phyloP scores from a whole-genome alignment of 2,797 vertebrate species.

The Sebastes matsubarae region DNA sequence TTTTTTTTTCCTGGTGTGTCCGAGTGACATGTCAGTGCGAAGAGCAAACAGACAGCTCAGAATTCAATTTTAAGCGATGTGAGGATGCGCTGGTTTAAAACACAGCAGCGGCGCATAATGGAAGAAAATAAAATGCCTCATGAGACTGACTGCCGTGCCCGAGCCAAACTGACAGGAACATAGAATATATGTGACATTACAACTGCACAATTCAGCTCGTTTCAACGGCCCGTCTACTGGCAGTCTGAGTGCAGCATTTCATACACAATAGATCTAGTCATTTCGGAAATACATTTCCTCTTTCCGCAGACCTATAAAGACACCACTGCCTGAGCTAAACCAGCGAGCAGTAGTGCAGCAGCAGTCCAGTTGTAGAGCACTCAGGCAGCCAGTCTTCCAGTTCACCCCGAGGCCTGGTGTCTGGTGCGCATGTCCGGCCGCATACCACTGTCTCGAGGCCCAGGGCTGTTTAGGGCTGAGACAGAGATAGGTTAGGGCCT shows the following conservation, averaged over 20 bases:
- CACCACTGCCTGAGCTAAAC: conserved; percentile 19
- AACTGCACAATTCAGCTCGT: conserved; percentile 27
- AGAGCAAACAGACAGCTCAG: conserved; percentile 15
- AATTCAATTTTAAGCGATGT: conserved; percentile 30
- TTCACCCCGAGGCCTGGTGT: conserved; percentile 57
- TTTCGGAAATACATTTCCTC: conserved; percentile 46
- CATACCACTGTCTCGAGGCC: conserved; percentile 61
- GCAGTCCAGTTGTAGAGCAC: conserved; percentile 40
- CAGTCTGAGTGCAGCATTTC: conserved; percentile 35
- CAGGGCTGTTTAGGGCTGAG: conserved; percentile 32
- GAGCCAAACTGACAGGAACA: conserved; percentile 38
- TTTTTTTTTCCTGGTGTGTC: not conserved
- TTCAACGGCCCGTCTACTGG: conserved; percentile 15
- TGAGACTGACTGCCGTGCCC: conserved; percentile 20
- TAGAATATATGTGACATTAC: conserved; percentile 29
- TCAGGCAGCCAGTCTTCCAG: conserved; percentile 49
- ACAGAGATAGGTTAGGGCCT: conserved; percentile 61
- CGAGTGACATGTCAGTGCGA: not conserved
- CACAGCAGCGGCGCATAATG: conserved; percentile 18
- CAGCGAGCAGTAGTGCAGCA: conserved; percentile 5
- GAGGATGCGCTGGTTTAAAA: conserved; percentile 25
- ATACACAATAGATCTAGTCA: conserved; percentile 50
- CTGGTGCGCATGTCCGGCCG: conserved; percentile 61
- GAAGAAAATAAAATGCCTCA: conserved; percentile 32
- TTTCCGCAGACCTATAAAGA: conserved; percentile 35